Base-by-base conservation (phyloP, 2,888 invertebrate genomes). In the Steromphala cineraria region DNA sequence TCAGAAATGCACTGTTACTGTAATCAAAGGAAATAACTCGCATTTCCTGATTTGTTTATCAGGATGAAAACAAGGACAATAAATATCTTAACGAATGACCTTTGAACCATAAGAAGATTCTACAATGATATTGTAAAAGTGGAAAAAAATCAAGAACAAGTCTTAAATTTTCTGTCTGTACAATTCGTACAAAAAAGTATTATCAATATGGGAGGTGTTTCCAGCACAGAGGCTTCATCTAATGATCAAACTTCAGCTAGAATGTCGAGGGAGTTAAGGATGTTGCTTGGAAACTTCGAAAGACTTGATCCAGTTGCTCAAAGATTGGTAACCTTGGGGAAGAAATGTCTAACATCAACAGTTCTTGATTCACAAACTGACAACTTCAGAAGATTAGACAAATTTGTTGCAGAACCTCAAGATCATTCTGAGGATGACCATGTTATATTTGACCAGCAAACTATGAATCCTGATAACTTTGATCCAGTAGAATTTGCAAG, bases 271-370 rank as follows among this genome's bases (percentile, higher is more conserved):
- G 56, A 77, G 15, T 31, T 46, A 21, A 19, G 56, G 7, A 55
- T 84, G 46, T 40, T 85, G 15, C 78, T 85, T 74, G 89, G 89
- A n/a, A 86, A 88, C 40, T 71, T 89, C 17, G 83, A 84, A n/a
- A 78, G 82, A 17, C 78, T 88, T 19, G 81, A 85, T 15, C 82
- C 80, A 3, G 79, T 75, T 17, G 87, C 87, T 24, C 86, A 84
- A 36, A 84, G 82, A 78, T 31, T 89, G 19, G 88, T 84, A 67
- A 76, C 36, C 15, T 80, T 87, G 7, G 86, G 86, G 52, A 85
- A 85, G 52, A 40, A 79, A 24, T 81, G 76, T 62, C 36, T 81
- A 15, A 53, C 52, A 0, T 53, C 79, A 46, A 62, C 52, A 13
- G 46, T 62, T 17, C 28, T 75, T 24, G 53, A 75, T 53, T 75